Evolutionary conservation across 92 coral and sea anemone genomes (phyloP).

Genomic region (Isaurus tuberculatus): DNA sequence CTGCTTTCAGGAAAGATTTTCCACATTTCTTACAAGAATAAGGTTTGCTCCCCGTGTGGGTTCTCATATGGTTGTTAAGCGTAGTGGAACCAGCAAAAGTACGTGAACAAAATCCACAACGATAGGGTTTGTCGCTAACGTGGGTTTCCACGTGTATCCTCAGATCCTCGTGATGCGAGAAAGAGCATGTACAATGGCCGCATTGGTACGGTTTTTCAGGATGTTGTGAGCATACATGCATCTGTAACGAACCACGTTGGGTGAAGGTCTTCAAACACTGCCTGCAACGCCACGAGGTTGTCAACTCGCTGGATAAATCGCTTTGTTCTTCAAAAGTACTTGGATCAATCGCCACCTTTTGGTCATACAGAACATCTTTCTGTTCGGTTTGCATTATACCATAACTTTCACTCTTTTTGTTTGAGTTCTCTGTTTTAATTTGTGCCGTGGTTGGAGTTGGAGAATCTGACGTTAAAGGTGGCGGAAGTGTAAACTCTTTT

Average conservation of each 20-base stretch:
- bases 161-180: conserved; percentile 79
- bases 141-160: conserved; percentile 95
- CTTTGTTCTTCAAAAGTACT: neutral
- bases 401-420: neutral
- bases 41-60: conserved; percentile 92
- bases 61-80: conserved; percentile 94
- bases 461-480: neutral
- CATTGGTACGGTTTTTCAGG: conserved; percentile 96
- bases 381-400: neutral
- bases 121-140: conserved; percentile 90
- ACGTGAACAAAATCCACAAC: conserved; percentile 97
- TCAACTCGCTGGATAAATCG: conserved; percentile 57
- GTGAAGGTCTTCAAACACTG: conserved; percentile 94
- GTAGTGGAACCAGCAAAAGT: conserved; percentile 98
- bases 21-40: conserved; percentile 73
- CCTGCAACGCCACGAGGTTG: conserved; percentile 88
- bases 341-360: neutral
- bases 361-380: neutral
- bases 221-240: conserved; percentile 88
- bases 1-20: conserved; percentile 75
- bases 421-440: neutral
- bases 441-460: neutral
- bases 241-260: conserved; percentile 87
- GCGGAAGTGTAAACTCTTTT: neutral
- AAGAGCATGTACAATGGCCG: conserved; percentile 91